A percentile compares a stretch with the other conserved stretches of the same genome.
Evolutionary conservation across 2,113 vertebrate species (phyloP).

Genomic region (mouse (Mus musculus)): GRCm39 chr1:143173001-143173500

Average conservation of each 20-base stretch:
- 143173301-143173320: not conserved
- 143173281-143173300: not conserved
- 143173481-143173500: not conserved
- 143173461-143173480: not conserved
- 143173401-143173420: not conserved
- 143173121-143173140: not conserved
- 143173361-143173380: not conserved
- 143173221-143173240: not conserved
- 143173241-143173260: not conserved
- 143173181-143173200: not conserved
- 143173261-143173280: not conserved
- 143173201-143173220: not conserved
- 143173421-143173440: not conserved
- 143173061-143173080: not conserved
- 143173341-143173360: not conserved
- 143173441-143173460: not conserved
- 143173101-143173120: not conserved
- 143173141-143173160: not conserved
- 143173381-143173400: not conserved
- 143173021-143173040: conserved; percentile 18
- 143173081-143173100: conserved; percentile 31
- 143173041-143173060: not conserved
- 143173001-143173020: conserved; percentile 2
- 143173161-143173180: not conserved
- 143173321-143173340: not conserved